Conservation (phyloP, 1,140 invertebrate genomes). For the Diploscapter pachys region DNA sequence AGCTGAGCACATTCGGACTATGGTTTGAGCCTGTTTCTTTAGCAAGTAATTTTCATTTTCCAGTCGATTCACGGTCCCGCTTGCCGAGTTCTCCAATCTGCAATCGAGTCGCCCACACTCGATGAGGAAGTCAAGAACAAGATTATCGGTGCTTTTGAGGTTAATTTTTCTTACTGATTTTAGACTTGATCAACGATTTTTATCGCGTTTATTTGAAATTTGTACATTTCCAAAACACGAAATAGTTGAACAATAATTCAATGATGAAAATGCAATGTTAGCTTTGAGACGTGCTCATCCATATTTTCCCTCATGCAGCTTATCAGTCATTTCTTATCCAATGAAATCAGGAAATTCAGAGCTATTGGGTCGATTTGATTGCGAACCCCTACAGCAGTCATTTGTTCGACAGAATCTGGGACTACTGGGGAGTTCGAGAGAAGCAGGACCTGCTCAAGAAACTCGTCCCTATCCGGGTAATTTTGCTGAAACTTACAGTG, state of each 20-base stretch:
- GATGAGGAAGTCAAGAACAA: conserved; percentile 23
- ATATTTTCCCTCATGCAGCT: not conserved
- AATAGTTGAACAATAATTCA: not conserved
- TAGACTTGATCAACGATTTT: too few species aligned
- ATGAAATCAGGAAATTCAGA: conserved; percentile 2
- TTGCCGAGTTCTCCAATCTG: conserved; percentile 20
- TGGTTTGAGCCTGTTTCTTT: conserved; percentile 3
- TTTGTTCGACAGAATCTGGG: conserved; percentile 27
- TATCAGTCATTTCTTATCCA: too few species aligned
- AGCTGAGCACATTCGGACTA: conserved; percentile 10
- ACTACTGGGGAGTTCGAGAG: not conserved
- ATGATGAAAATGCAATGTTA: not conserved
- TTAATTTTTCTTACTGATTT: not conserved
- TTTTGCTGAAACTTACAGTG: not conserved
- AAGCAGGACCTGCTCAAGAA: conserved; percentile 33
- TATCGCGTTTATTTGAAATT: too few species aligned
- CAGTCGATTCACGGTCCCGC: not conserved
- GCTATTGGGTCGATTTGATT: conserved; percentile 24
- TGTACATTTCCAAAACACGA: too few species aligned
- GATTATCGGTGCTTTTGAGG: conserved; percentile 27
- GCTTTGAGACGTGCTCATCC: not conserved
- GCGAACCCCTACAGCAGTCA: conserved; percentile 13
- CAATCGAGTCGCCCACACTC: conserved; percentile 12
- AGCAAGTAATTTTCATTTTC: conserved; percentile 3
- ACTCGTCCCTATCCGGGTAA: conserved; percentile 19